These are phyloP conservation scores for Stramonita haemastoma DNA, from an alignment of 2,888 invertebrate genomes.

Conservation along the genomic window DNA sequence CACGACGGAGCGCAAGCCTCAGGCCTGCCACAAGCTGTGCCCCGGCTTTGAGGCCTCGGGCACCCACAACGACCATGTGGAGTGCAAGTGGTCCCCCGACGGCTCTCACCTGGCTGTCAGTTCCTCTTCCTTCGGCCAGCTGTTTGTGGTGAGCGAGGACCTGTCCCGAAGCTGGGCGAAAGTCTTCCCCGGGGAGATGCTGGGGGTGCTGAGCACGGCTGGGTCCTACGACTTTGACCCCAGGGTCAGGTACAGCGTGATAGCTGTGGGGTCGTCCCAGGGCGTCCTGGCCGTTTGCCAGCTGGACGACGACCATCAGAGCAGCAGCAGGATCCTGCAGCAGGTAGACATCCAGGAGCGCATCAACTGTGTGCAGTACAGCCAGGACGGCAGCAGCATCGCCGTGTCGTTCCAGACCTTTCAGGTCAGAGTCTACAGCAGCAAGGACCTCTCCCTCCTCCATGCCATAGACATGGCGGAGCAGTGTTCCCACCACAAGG, in stretches of 20 bases:
- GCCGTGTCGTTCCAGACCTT: slow-evolving; percentile 59
- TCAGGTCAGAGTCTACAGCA: slow-evolving; percentile 53
- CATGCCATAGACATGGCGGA: slow-evolving; percentile 55
- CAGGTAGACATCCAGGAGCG: slow-evolving; percentile 42
- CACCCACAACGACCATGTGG: slow-evolving; percentile 58
- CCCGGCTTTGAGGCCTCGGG: slow-evolving; percentile 50
- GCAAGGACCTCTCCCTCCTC: slow-evolving; percentile 48
- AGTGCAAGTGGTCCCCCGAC: slow-evolving; percentile 69
- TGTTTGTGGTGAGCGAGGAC: slow-evolving; percentile 54
- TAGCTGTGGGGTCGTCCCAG: slow-evolving; percentile 62
- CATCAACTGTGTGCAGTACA: slow-evolving; percentile 61
- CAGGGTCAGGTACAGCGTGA: slow-evolving; percentile 48
- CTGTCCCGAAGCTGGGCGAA: slow-evolving; percentile 49
- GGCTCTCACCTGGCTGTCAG: slow-evolving; percentile 61
- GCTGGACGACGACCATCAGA: slow-evolving; percentile 46
- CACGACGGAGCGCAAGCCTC: slow-evolving; percentile 1
- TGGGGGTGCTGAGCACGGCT: slow-evolving; percentile 53
- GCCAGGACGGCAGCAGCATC: slow-evolving; percentile 53
- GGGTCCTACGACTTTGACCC: slow-evolving; percentile 68
- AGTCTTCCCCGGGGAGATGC: slow-evolving; percentile 60
- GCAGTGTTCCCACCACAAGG: slow-evolving; percentile 48
- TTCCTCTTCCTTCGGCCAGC: slow-evolving; percentile 53
- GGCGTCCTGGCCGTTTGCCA: slow-evolving; percentile 56
- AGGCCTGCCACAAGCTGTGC: slow-evolving; percentile 52
- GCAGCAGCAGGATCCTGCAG: slow-evolving; percentile 32